Evolutionary conservation across 2,113 vertebrate genomes (phyloP).

Genomic region (Cyprinodon brontotheroides): DNA sequence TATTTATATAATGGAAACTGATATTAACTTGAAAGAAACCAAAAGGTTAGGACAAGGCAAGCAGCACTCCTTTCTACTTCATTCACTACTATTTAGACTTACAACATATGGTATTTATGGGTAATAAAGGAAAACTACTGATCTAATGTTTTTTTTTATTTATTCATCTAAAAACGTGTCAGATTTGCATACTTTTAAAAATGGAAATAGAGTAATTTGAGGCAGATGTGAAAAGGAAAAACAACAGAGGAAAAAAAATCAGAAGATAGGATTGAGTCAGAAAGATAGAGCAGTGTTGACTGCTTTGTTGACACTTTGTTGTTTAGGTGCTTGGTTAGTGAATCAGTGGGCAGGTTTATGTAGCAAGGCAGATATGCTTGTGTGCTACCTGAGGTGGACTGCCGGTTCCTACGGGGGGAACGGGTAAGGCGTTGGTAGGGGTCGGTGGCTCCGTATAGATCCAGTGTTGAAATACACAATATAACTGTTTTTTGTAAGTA

Average conservation of each 20-base stretch:
- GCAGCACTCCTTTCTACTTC: background rate
- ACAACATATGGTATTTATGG: background rate
- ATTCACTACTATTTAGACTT: background rate
- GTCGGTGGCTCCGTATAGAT: constrained; percentile 90
- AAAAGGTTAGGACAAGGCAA: background rate
- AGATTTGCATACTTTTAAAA: constrained; percentile 10
- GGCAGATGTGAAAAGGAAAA: background rate
- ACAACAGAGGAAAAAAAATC: constrained; percentile 8
- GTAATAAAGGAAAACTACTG: constrained; percentile 7
- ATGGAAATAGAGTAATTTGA: background rate
- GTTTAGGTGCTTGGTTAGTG: constrained; percentile 11
- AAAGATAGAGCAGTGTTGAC: constrained; percentile 3
- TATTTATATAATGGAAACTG: background rate
- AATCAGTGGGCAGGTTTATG: constrained; percentile 13
- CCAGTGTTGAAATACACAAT: constrained; percentile 91
- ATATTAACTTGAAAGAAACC: background rate
- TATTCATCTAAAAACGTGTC: background rate
- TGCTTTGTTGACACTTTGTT: background rate
- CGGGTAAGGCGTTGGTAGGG: constrained; percentile 92
- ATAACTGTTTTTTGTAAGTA: constrained; percentile 93
- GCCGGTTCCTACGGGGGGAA: constrained; percentile 93
- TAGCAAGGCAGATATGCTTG: background rate
- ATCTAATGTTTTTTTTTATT: background rate
- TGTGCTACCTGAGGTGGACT: constrained; percentile 92
- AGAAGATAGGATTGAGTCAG: constrained; percentile 1